Conservation (phyloP, 64 coral and sea anemone genomes). For the Astreopora myriophthalma region DNA sequence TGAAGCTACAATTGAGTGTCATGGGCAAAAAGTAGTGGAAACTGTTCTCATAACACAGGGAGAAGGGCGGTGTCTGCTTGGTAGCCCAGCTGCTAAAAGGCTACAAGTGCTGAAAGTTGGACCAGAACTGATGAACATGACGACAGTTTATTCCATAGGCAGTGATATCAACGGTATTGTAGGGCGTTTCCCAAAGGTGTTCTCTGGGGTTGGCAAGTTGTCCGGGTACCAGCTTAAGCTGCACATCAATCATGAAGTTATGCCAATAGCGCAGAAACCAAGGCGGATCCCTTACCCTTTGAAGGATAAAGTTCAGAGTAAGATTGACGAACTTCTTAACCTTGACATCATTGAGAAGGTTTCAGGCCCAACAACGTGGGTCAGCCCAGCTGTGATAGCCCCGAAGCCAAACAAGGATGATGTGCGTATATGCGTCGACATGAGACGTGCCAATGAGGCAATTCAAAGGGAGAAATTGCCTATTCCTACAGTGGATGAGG, state of each 20-base stretch:
- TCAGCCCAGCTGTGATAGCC: slow-evolving; percentile 43
- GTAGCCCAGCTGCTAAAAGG: slow-evolving; percentile 31
- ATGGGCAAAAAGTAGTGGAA: neutral
- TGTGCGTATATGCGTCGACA: slow-evolving; percentile 24
- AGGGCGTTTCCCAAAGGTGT: neutral
- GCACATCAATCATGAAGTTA: neutral
- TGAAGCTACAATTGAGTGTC: slow-evolving; percentile 1
- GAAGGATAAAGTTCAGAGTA: neutral
- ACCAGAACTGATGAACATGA: neutral
- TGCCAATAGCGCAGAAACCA: slow-evolving; percentile 10
- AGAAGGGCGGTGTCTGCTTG: slow-evolving; percentile 29
- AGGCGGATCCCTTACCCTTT: neutral
- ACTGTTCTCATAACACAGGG: slow-evolving; percentile 34
- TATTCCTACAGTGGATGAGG: slow-evolving; percentile 51
- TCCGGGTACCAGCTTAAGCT: neutral
- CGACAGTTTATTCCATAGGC: neutral
- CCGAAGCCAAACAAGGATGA: slow-evolving; percentile 13
- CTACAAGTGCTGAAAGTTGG: slow-evolving; percentile 29
- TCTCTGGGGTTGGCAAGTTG: neutral
- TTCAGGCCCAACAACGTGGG: slow-evolving; percentile 49
- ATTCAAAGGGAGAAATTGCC: slow-evolving; percentile 54
- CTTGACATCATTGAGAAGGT: slow-evolving; percentile 46
- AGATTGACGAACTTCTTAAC: neutral
- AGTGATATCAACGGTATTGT: neutral
- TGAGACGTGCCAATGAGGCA: slow-evolving; percentile 27